phyloP scores from a whole-genome alignment of 2,888 invertebrate species.

The Cryptocephalus moraei region DNA sequence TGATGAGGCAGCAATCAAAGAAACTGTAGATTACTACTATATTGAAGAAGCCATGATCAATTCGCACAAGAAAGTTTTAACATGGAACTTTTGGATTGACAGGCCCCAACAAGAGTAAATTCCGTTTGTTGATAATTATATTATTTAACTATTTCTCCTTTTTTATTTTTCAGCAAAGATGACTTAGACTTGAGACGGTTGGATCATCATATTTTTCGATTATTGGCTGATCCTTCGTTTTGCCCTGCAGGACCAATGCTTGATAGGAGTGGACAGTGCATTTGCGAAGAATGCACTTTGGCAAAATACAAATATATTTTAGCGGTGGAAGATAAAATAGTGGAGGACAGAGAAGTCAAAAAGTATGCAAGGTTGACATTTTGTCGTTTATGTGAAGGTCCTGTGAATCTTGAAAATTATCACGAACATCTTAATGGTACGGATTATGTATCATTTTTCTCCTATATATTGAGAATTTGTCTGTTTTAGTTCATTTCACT shows the following conservation, averaged over 20 bases:
- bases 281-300: slow-evolving; percentile 33
- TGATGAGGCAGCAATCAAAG: slow-evolving; percentile 16
- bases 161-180: slow-evolving; percentile 20
- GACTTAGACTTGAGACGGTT: slow-evolving; percentile 24
- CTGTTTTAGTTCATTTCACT: not conserved
- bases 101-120: slow-evolving; percentile 26
- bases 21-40: slow-evolving; percentile 16
- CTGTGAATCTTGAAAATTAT: slow-evolving; percentile 21
- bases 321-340: slow-evolving; percentile 14
- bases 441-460: not conserved
- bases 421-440: slow-evolving; percentile 24
- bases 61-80: slow-evolving; percentile 27
- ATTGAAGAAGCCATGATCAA: slow-evolving; percentile 21
- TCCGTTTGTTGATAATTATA: not conserved
- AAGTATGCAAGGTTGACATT: slow-evolving; percentile 12
- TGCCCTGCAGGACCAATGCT: slow-evolving; percentile 27
- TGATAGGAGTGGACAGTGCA: slow-evolving; percentile 30
- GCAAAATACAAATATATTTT: slow-evolving; percentile 25
- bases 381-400: slow-evolving; percentile 16
- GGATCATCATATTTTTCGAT: slow-evolving; percentile 28
- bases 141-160: not conserved
- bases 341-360: slow-evolving; percentile 10
- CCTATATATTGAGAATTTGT: too few relatives aligned
- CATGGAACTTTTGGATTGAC: slow-evolving; percentile 32
- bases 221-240: slow-evolving; percentile 26